These are phyloP conservation scores for Ips nitidus DNA, from an alignment of 1,140 invertebrate genomes.

Conservation along the genomic window DNA sequence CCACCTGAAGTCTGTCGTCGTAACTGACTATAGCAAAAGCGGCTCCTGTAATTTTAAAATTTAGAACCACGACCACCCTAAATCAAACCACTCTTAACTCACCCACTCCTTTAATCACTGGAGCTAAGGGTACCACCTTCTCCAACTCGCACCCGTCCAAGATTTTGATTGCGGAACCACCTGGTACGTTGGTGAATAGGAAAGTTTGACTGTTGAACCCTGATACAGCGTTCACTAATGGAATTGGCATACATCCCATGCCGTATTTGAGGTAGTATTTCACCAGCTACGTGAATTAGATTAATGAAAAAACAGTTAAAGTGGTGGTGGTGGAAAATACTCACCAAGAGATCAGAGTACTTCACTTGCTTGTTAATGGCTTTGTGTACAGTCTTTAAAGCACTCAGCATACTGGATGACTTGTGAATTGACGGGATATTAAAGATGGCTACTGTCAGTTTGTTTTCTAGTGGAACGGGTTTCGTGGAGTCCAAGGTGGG, in stretches of 20 bases:
- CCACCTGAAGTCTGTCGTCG: background rate
- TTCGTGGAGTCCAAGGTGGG: background rate
- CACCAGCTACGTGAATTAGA: too few species aligned
- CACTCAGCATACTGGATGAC: background rate
- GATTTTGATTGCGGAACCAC: background rate
- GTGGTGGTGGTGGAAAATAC: background rate
- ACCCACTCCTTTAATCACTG: too few species aligned
- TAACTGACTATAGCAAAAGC: background rate
- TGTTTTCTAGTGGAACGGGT: background rate
- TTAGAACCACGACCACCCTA: too few species aligned
- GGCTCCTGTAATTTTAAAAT: background rate
- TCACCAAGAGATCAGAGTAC: background rate
- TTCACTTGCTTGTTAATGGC: too few species aligned
- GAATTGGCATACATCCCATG: background rate
- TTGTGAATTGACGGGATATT: background rate
- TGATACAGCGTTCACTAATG: background rate
- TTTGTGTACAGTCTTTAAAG: background rate
- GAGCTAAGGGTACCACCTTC: background rate
- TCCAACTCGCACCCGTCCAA: background rate
- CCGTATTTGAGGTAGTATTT: too few species aligned
- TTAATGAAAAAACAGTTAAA: too few species aligned
- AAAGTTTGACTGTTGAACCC: background rate
- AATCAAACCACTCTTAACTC: too few species aligned
- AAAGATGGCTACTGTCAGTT: background rate
- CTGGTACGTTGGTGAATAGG: background rate